A percentile compares a stretch with the other conserved stretches of the same genome.
phyloP scores from a whole-genome alignment of 2,888 invertebrate genomes.

The Drosophila paranaensis region DNA sequence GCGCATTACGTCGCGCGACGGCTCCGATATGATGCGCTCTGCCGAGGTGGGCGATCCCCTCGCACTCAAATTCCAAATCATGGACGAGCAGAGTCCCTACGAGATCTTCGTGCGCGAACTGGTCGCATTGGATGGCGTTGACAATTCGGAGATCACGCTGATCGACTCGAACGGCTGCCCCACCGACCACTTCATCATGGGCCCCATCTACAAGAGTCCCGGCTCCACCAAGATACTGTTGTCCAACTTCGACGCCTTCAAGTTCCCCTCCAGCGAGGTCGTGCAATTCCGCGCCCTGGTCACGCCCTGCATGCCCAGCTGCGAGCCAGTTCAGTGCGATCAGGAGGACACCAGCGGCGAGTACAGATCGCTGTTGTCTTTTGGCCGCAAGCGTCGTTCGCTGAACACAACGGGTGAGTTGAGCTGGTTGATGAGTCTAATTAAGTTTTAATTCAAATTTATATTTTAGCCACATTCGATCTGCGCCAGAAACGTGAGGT shows the following conservation, averaged over 20 bases:
- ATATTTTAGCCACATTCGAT: constrained; percentile 15
- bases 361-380: constrained; percentile 92
- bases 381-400: constrained; percentile 91
- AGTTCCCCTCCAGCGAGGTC: constrained; percentile 97
- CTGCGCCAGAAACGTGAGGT: constrained; percentile 74
- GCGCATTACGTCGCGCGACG: constrained; percentile 94
- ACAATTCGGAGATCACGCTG: constrained; percentile 95
- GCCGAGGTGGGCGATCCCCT: constrained; percentile 97
- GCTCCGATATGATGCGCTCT: constrained; percentile 92
- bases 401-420: constrained; percentile 85
- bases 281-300: constrained; percentile 98
- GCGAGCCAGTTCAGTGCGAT: constrained; percentile 96
- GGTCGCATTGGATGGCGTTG: constrained; percentile 97
- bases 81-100: constrained; percentile 96
- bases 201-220: constrained; percentile 93
- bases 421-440: neutral
- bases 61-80: constrained; percentile 95
- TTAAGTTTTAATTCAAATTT: neutral
- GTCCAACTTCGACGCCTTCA: constrained; percentile 97
- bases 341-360: constrained; percentile 93
- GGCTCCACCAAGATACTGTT: constrained; percentile 92
- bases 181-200: constrained; percentile 97
- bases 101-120: constrained; percentile 97
- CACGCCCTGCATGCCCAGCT: constrained; percentile 96
- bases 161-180: constrained; percentile 97